Percentiles rank a stretch among this genome's conserved stretches.
phyloP scores from a whole-genome alignment of 1,140 invertebrate species.

The Tachypleus tridentatus region DNA sequence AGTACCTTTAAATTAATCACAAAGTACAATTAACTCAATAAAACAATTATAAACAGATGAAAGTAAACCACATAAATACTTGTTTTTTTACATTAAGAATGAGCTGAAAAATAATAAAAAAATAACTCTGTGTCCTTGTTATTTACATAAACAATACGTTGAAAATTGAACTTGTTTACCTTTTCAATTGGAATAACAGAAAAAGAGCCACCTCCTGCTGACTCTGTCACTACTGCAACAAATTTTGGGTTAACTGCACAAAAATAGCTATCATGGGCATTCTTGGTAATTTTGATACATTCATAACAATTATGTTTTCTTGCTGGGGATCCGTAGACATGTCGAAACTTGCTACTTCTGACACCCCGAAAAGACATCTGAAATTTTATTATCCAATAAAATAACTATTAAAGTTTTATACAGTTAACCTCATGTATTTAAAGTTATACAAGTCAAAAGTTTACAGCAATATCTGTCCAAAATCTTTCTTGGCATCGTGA shows the following conservation, averaged over 20 bases:
- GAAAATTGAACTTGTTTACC: conserved; percentile 53
- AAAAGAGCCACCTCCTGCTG: conserved; percentile 86
- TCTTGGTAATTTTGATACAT: conserved; percentile 95
- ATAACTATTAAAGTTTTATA: too few species aligned
- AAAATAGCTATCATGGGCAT: conserved; percentile 93
- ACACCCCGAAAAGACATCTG: conserved; percentile 38
- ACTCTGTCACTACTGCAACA: conserved; percentile 72
- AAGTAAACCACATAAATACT: too few species aligned
- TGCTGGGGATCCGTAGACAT: conserved; percentile 90
- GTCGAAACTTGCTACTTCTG: conserved; percentile 92
- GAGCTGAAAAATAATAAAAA: too few species aligned
- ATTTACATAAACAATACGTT: not conserved
- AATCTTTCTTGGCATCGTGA: too few species aligned
- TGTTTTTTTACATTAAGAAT: too few species aligned
- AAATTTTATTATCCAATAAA: not conserved
- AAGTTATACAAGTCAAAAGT: too few species aligned
- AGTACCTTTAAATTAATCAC: too few species aligned
- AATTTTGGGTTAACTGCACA: conserved; percentile 99
- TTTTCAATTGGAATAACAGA: conserved; percentile 76
- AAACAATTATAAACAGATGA: too few species aligned
- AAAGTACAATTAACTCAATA: too few species aligned
- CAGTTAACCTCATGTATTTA: too few species aligned
- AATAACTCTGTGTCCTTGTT: too few species aligned
- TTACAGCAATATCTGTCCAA: too few species aligned
- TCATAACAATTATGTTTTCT: conserved; percentile 99